These are phyloP conservation scores for Spinibarbus caldwelli DNA, from an alignment of 2,797 vertebrate genomes.

Conservation along the genomic window DNA sequence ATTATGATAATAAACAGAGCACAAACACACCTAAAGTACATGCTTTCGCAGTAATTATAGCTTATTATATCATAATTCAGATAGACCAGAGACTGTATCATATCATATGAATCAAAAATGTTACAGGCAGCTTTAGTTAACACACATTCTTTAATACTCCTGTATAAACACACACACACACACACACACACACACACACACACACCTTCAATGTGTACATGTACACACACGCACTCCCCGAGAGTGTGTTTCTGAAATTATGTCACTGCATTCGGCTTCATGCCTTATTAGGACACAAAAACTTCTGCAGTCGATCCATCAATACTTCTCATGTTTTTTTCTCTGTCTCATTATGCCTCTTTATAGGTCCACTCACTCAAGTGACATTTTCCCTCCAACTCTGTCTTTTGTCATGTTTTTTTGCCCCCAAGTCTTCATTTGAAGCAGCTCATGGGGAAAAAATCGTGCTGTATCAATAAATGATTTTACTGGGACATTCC, in stretches of 20 bases:
- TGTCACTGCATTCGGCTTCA: conserved; percentile 5
- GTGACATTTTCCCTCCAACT: not conserved
- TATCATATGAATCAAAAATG: not conserved
- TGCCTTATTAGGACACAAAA: conserved; percentile 57
- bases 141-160: conserved; percentile 10
- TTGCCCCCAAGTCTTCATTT: not conserved
- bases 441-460: not conserved
- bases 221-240: conserved; percentile 10
- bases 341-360: not conserved
- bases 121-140: not conserved
- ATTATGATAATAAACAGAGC: not conserved
- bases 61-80: not conserved
- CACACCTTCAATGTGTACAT: conserved; percentile 21
- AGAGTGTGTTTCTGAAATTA: conserved; percentile 19
- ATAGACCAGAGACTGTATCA: not conserved
- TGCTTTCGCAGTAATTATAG: not conserved
- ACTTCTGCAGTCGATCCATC: not conserved
- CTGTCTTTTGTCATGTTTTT: not conserved
- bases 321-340: not conserved
- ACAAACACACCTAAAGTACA: not conserved
- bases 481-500: not conserved
- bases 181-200: conserved; percentile 1
- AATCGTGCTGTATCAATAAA: not conserved
- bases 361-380: not conserved
- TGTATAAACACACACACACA: not conserved